Base-by-base conservation (phyloP, 2,888 invertebrate genomes). In the Micoletzkya japonica region DNA sequence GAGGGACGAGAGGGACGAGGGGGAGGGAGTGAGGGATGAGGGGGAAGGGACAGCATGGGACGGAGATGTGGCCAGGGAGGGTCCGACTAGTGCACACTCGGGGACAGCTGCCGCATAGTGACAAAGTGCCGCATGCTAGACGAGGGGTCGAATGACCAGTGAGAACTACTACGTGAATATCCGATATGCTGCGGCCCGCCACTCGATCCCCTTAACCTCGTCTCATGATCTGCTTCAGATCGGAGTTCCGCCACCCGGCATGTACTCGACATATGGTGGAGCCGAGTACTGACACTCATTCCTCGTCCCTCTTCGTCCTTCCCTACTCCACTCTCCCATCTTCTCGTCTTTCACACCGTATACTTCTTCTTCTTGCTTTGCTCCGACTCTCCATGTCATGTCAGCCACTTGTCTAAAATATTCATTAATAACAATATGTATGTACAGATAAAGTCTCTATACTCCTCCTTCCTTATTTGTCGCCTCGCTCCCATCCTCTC, bases 191-290 rank as follows among this genome's bases (percentile, higher is more conserved):
- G 24, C 17, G 24, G 7, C 17, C 26, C 24, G 17, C 63, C 50
- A 20, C 49, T 44, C 44, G 24, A 10, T 60, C 60, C 32, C 61
- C 59, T 30, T 32, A 49, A 44, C 32, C 20, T 49, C 60, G 14
- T 24, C 57, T 44, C 49, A 52, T 36, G 26, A 14, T 61, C 28
- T 32, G 32, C 49, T 61, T 49, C 61, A 61, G 61, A 61, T 61
- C 49, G 61, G 61, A 30, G 61, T 61, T 20, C 61, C 61, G n/a
- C 61, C 61, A 49, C 61, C 44, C 30, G 61, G 44, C 36, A 44
- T 49, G 61, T 61, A 61, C 61, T 52, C 52, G 4, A 52, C 52
- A 4, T 61, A 61, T 30, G n/a, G n/a, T n/a, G 61, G 61, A 44
- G 44, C 61, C 26, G 61, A 61, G 49, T 61, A 61, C 61, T 61